Conservation (phyloP, 2,888 invertebrate species). For the Tipula unca region DNA sequence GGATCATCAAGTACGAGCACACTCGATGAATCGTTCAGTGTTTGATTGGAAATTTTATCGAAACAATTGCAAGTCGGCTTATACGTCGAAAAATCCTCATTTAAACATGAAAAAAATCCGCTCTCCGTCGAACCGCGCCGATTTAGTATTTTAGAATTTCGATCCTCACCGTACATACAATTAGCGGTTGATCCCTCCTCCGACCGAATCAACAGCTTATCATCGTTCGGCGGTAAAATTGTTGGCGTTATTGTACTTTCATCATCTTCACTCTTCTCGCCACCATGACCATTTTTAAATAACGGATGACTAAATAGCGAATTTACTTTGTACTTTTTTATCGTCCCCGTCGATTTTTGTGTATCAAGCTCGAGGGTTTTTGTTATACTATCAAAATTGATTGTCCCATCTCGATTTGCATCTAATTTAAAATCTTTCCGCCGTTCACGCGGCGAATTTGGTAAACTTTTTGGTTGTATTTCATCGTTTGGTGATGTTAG, state of each 20-base stretch:
- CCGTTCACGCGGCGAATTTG: conserved; percentile 44
- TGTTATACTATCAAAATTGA: conserved; percentile 15
- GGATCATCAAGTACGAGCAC: conserved; percentile 53
- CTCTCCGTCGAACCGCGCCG: conserved; percentile 80
- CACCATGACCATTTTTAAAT: conserved; percentile 35
- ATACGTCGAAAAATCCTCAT: conserved; percentile 58
- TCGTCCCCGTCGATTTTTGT: conserved; percentile 28
- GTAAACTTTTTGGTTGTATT: conserved; percentile 43
- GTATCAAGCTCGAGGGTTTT: conserved; percentile 26
- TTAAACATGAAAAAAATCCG: conserved; percentile 82
- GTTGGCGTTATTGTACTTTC: conserved; percentile 24
- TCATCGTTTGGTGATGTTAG: conserved; percentile 30
- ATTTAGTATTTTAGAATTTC: conserved; percentile 43
- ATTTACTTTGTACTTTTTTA: conserved; percentile 46
- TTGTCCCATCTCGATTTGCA: neutral
- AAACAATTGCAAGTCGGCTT: conserved; percentile 34
- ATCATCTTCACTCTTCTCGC: conserved; percentile 23
- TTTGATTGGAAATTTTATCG: conserved; percentile 29
- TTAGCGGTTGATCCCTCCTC: conserved; percentile 20
- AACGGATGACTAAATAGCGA: conserved; percentile 53
- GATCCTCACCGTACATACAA: conserved; percentile 25
- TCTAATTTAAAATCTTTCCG: conserved; percentile 32
- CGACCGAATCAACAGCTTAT: conserved; percentile 16
- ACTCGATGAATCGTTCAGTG: conserved; percentile 43
- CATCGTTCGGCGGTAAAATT: neutral